Conservation (phyloP, 2,888 invertebrate species). For the Baccha elongata region DNA sequence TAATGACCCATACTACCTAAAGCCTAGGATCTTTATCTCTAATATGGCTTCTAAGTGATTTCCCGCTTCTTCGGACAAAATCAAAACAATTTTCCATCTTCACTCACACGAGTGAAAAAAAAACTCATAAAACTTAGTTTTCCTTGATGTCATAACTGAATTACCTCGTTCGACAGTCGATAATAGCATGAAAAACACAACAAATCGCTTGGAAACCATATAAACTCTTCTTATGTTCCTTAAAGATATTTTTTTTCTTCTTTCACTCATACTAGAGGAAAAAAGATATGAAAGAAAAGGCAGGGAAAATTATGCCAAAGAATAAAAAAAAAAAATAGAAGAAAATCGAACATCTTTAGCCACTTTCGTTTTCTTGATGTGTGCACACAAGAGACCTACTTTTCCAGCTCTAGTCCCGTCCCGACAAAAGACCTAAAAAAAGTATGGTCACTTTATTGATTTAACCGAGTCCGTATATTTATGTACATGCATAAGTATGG, state of each 20-base stretch:
- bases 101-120: slow-evolving; percentile 22
- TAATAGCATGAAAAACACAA: slow-evolving; percentile 67
- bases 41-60: slow-evolving; percentile 68
- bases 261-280: background rate
- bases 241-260: slow-evolving; percentile 11
- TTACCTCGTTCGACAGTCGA: slow-evolving; percentile 72
- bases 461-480: slow-evolving; percentile 21
- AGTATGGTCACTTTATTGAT: slow-evolving; percentile 67
- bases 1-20: slow-evolving; percentile 47
- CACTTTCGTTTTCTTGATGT: slow-evolving; percentile 70
- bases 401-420: slow-evolving; percentile 11
- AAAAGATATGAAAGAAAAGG: slow-evolving; percentile 22
- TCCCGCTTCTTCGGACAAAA: slow-evolving; percentile 64
- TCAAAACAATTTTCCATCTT: slow-evolving; percentile 66
- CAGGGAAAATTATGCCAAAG: slow-evolving; percentile 55
- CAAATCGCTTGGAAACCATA: slow-evolving; percentile 72
- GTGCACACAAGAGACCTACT: slow-evolving; percentile 55
- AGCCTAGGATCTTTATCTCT: slow-evolving; percentile 20
- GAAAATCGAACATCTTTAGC: slow-evolving; percentile 70
- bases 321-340: slow-evolving; percentile 7
- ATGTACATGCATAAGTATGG: background rate
- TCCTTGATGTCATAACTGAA: slow-evolving; percentile 73
- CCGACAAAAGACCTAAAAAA: slow-evolving; percentile 30
- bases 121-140: slow-evolving; percentile 21
- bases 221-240: slow-evolving; percentile 64